A percentile compares a stretch with the other conserved stretches of the same genome.
Evolutionary conservation across 2,113 vertebrate genomes (phyloP).

Genomic region (Lasiurus borealis): DNA sequence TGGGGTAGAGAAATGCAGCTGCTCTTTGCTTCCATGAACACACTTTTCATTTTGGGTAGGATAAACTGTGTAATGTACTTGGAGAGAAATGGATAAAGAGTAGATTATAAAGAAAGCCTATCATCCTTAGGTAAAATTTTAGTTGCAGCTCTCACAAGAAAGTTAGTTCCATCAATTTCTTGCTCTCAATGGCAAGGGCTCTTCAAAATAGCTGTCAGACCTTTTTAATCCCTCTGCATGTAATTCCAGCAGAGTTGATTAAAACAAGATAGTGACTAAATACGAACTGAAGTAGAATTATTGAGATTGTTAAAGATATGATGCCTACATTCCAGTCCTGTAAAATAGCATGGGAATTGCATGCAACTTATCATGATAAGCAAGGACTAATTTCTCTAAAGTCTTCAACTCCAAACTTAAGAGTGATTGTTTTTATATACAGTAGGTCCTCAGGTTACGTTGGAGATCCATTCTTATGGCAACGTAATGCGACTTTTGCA

Average conservation of each 20-base stretch:
- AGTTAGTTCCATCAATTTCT: neutral
- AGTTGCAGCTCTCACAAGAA: neutral
- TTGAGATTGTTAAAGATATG: neutral
- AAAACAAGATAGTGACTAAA: constrained; percentile 25
- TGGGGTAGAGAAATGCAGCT: neutral
- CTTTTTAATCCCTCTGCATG: neutral
- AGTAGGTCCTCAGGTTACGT: too few relatives aligned
- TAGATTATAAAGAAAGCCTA: neutral
- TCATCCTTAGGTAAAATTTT: neutral
- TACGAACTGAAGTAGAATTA: constrained; percentile 9
- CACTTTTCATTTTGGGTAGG: neutral
- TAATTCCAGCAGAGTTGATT: constrained; percentile 11
- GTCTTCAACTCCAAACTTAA: neutral
- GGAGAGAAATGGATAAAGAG: neutral
- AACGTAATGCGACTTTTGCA: too few relatives aligned
- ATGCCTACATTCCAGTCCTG: neutral
- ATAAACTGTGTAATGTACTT: neutral
- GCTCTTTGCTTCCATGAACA: neutral
- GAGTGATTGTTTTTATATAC: neutral
- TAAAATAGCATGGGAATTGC: neutral
- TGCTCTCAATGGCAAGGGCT: neutral
- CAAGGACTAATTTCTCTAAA: neutral
- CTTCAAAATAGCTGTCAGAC: neutral
- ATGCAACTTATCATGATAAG: neutral
- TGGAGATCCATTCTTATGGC: too few relatives aligned